A percentile compares a stretch with the other conserved stretches of the same genome.
Evolutionary conservation across 2,113 vertebrate genomes (phyloP).

Genomic region (Xenotilapia leptura): DNA sequence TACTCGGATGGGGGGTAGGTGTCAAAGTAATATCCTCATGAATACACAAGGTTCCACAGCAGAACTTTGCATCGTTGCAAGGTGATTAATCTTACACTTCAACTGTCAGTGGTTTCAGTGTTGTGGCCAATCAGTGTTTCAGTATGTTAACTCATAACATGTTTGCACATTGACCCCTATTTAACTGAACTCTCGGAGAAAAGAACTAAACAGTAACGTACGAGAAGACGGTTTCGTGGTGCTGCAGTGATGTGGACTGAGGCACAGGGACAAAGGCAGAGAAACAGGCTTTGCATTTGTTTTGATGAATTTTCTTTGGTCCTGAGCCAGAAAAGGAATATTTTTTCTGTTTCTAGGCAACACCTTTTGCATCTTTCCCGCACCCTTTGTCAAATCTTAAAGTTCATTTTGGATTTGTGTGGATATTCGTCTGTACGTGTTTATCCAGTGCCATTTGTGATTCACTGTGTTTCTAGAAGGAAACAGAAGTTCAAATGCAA

Average conservation of each 20-base stretch:
- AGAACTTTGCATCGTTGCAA: background rate
- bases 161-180: background rate
- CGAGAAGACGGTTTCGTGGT: background rate
- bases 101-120: background rate
- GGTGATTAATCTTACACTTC: background rate
- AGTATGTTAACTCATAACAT: background rate
- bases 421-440: background rate
- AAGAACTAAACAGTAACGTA: background rate
- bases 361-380: conserved; percentile 6
- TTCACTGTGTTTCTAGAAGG: background rate
- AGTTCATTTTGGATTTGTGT: background rate
- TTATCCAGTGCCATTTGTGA: background rate
- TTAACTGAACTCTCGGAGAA: background rate
- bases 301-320: conserved; percentile 12
- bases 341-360: conserved; percentile 25
- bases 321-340: background rate
- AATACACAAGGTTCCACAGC: background rate
- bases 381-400: conserved; percentile 6
- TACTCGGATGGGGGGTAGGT: background rate
- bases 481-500: background rate
- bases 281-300: background rate
- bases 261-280: background rate
- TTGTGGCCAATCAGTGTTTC: background rate
- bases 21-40: background rate
- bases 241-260: background rate